Evolutionary conservation across 2,113 vertebrate species (phyloP).

Genomic region (Amphiprion percula): DNA sequence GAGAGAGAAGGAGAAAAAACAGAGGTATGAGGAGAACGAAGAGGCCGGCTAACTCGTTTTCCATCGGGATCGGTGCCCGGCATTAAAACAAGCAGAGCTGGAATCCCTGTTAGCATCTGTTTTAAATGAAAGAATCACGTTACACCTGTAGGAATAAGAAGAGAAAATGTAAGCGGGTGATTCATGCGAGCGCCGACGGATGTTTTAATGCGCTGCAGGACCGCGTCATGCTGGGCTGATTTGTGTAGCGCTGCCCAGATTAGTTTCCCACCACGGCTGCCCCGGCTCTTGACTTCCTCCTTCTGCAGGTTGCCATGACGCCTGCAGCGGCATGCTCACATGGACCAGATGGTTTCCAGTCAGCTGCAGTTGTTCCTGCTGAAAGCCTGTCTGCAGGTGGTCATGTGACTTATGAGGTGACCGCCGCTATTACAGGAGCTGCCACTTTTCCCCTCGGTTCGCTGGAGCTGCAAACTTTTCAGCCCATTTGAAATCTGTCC

Average conservation of each 20-base stretch:
- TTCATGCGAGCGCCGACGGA: constrained; percentile 39
- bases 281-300: constrained; percentile 60
- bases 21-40: background rate
- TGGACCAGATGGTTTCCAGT: constrained; percentile 63
- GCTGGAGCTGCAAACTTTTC: background rate
- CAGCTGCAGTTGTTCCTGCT: constrained; percentile 16
- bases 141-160: constrained; percentile 39
- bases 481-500: background rate
- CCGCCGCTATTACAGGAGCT: constrained; percentile 8
- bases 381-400: constrained; percentile 27
- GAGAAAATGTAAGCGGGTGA: constrained; percentile 39
- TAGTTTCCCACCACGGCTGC: constrained; percentile 61
- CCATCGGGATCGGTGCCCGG: background rate
- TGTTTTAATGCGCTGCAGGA: constrained; percentile 57
- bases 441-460: background rate
- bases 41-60: constrained; percentile 11
- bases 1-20: background rate
- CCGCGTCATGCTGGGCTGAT: constrained; percentile 59
- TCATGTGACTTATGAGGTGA: constrained; percentile 35
- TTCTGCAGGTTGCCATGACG: constrained; percentile 65
- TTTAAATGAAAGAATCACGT: constrained; percentile 36
- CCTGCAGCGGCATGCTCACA: constrained; percentile 58
- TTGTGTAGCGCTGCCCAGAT: constrained; percentile 44
- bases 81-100: background rate
- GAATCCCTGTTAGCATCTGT: constrained; percentile 25